Evolutionary conservation across 2,888 invertebrate genomes (phyloP), one percentile per base, ranked within the genome.

Genomic region (Zele albiditarsus): DNA sequence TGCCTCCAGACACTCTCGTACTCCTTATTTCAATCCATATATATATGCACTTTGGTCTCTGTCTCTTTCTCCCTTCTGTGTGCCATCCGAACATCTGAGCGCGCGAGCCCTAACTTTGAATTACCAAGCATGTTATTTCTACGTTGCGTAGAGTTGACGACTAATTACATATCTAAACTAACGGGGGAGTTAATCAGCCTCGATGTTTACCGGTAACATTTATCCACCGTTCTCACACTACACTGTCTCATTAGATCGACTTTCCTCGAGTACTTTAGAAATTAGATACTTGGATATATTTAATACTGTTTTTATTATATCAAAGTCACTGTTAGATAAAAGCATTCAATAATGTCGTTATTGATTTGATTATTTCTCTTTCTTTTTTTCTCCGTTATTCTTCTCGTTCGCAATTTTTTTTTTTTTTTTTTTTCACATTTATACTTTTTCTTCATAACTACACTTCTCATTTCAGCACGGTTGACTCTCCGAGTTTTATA

Each of bases 81-180:
- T 49, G 16, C 33, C 5, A 67, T 49, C 38, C 31, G 28, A n/a
- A 33, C 53, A 31, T 31, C 20, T 20, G 8, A 4, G n/a, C 20
- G 2, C 20, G 20, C 20, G n/a, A 20, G 8, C 5, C 20, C 23
- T 20, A 82, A 83, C 77, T 81, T 83, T 60, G 80, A 81, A 81
- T 83, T 82, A 82, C 82, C 82, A 80, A 83, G 82, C 80, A 78
- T 75, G 80, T 82, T 80, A 83, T 83, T 77, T 76, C 70, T 74
- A 65, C 69, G 28, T 70, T 25, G 49, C 57, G 70, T 69, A 31
- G 79, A 81, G 79, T 80, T 79, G 80, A 76, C 79, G 71, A 80
- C 75, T 86, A 86, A 85, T 85, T 85, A 85, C 82, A 82, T 77
- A 82, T 82, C 83, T 83, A 80, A 75, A 79, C 80, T 83, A 78